A percentile compares a stretch with the other conserved stretches of the same genome.
Conservation (phyloP, 2,113 vertebrate species). For the Silurus asotus region DNA sequence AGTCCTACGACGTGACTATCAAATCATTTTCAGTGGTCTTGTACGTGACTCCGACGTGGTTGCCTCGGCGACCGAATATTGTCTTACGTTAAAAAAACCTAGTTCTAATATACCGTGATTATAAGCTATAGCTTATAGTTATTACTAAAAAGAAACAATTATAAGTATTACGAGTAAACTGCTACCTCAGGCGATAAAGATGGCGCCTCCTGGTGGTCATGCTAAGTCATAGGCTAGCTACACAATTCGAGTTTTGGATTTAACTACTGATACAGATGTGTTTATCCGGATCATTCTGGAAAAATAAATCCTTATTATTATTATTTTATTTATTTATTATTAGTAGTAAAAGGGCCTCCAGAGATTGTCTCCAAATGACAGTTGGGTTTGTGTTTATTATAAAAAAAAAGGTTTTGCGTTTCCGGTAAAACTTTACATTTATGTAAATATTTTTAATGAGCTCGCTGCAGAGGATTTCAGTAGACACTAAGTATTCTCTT, state of each 20-base stretch:
- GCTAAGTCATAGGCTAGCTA: background rate
- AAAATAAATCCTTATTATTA: background rate
- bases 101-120: no score
- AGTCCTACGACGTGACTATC: no score
- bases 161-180: background rate
- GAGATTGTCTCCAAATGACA: background rate
- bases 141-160: background rate
- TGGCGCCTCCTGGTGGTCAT: slow-evolving; percentile 3
- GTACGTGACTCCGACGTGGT: no score
- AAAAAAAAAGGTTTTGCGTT: background rate
- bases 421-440: background rate
- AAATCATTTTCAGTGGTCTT: no score
- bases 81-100: no score
- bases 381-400: background rate
- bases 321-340: no score
- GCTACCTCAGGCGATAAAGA: background rate
- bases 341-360: background rate
- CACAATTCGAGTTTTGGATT: background rate
- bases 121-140: no score
- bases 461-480: background rate
- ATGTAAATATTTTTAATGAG: no score
- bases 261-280: background rate
- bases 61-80: no score
- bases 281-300: background rate
- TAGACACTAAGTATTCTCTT: background rate